Percentiles rank a stretch among this genome's conserved stretches.
Conservation (phyloP, 2,113 vertebrate species). For the Phalacrocorax pelagicus region DNA sequence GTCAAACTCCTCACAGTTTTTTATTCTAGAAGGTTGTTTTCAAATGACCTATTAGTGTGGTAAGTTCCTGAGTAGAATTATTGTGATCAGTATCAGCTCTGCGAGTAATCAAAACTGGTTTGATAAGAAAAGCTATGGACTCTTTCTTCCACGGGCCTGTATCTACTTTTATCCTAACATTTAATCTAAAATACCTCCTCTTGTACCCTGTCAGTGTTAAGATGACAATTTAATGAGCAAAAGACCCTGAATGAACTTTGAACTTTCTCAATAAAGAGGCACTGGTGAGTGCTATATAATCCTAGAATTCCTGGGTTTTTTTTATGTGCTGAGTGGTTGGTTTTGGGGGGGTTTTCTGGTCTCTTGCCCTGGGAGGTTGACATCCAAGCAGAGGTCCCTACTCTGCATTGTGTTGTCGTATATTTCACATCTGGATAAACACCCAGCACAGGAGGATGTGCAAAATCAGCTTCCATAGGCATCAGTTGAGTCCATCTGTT, state of each 20-base stretch:
- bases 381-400: background rate
- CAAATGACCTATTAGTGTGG: background rate
- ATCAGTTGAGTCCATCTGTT: background rate
- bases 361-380: background rate
- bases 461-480: background rate
- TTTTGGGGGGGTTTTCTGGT: background rate
- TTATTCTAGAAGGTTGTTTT: background rate
- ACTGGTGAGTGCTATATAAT: background rate
- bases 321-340: background rate
- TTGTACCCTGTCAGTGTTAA: background rate
- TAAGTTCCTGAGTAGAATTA: background rate
- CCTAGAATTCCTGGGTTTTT: background rate
- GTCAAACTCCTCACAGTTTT: background rate
- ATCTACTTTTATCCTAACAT: background rate
- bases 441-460: background rate
- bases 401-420: fast-evolving
- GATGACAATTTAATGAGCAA: background rate
- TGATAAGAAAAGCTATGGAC: background rate
- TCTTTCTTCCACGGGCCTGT: background rate
- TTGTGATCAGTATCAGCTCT: background rate
- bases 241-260: background rate
- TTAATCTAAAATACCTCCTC: background rate
- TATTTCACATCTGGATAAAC: background rate
- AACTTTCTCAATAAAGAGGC: background rate
- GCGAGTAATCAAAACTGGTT: background rate